These are phyloP conservation scores for Alitta virens DNA, from an alignment of 2,888 invertebrate genomes.

Conservation along the genomic window DNA sequence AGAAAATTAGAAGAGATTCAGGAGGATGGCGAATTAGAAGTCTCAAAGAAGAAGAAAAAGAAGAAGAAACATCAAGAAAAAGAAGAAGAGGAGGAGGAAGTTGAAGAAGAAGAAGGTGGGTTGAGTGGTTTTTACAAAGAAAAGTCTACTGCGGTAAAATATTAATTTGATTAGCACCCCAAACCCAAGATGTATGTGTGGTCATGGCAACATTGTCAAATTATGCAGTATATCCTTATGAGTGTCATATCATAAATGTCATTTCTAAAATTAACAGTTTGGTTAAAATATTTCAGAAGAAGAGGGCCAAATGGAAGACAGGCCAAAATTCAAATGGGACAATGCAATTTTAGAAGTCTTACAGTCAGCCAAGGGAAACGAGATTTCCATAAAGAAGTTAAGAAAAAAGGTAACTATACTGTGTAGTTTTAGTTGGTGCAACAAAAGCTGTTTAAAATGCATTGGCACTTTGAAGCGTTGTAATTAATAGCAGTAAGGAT, in stretches of 20 bases:
- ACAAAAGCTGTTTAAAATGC: no score
- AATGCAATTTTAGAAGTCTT: not conserved
- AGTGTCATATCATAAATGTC: no score
- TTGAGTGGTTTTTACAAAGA: no score
- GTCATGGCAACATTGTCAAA: no score
- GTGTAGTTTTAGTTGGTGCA: not conserved
- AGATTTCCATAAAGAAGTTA: not conserved
- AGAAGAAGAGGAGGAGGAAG: not conserved
- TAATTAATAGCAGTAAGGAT: no score
- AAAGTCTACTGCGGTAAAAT: no score
- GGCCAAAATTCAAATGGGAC: not conserved
- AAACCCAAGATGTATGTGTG: no score
- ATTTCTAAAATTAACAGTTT: no score
- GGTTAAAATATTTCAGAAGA: no score
- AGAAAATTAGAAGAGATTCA: not conserved
- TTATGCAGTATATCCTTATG: no score
- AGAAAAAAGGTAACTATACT: not conserved
- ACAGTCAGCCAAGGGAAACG: not conserved
- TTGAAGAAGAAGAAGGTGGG: not conserved
- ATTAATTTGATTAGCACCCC: no score
- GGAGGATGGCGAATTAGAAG: not conserved
- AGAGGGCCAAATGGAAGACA: not conserved
- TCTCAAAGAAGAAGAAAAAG: not conserved
- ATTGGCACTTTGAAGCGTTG: no score
- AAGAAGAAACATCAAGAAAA: not conserved